Evolutionary conservation across 2,888 invertebrate species (phyloP), one percentile per base, ranked within the genome.

Genomic region (Aporophyla lueneburgensis): DNA sequence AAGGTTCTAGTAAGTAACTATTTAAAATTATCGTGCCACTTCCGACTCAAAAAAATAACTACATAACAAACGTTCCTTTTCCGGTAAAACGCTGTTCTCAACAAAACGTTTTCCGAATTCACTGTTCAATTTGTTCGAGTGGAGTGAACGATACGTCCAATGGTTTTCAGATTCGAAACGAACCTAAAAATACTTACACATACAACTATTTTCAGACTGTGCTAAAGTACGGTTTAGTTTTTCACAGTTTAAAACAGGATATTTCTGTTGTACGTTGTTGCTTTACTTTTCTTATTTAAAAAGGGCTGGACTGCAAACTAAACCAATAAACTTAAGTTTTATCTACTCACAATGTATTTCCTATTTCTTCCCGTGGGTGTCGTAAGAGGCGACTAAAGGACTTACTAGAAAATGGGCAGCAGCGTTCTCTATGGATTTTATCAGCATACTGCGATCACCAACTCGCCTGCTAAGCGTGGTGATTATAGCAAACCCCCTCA

Each of bases 51-150:
- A 24, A 61, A 49, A 74, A 54, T 61, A 61, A 68, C 51, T 24
- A 33, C 33, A 53, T 14, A 40, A 77, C 5, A 68, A 59, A 71
- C 4, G 27, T 49, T 56, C 14, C 2, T 54, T 62, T 40, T 16
- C 1, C 19, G 14, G 46, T 58, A 63, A 40, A 21, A 59, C 43
- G 58, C 62, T 51, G 27, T 21, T 46, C 53, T 67, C 62, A 68
- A 62, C 62, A 19, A 82, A 82, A 68, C 54, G 54, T 71, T 81
- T 62, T 24, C 71, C 76, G 46, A 71, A 80, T 76, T 58, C 67
- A 49, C 61, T 82, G 65, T 80, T 77, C 77, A 71, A 80, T 80
- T 80, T 76, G 82, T 76, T 54, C 71, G 24, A 82, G 58, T 62
- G 56, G 51, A 81, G 56, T 56, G 53, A 66, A 69, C 81, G 70